Percentiles rank a stretch among this genome's conserved stretches.
Conservation (phyloP, 2,797 vertebrate species). For the Nasua narica region DNA sequence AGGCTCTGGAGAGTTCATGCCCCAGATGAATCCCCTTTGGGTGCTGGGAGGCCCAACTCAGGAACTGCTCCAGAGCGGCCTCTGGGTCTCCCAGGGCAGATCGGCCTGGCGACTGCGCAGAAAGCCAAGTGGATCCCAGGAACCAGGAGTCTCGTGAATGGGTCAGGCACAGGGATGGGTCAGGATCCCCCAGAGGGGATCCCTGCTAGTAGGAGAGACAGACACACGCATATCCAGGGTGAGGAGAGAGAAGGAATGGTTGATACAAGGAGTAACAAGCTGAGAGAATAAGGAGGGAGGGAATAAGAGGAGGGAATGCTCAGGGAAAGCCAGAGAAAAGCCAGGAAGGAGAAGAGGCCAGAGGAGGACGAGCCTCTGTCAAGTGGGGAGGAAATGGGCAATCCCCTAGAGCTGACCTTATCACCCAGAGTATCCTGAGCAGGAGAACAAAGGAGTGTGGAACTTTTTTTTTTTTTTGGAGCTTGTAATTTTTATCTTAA, state of each 20-base stretch:
- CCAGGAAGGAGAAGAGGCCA: too few species aligned
- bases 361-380: neutral
- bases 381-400: neutral
- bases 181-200: neutral
- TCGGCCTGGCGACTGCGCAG: neutral
- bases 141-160: neutral
- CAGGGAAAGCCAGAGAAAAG: neutral
- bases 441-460: rapidly evolving
- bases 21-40: neutral
- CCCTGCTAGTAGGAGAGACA: neutral
- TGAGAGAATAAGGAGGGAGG: neutral
- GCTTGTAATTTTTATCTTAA: rapidly evolving
- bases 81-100: neutral
- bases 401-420: neutral
- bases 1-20: neutral
- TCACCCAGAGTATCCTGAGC: neutral
- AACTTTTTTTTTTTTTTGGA: neutral
- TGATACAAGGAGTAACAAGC: neutral
- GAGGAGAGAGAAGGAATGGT: neutral
- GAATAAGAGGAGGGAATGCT: neutral
- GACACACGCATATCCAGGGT: neutral
- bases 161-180: neutral
- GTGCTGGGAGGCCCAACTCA: neutral
- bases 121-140: neutral
- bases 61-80: neutral